A percentile compares a stretch with the other conserved stretches of the same genome.
These are phyloP conservation scores for Acromyrmex heyeri DNA, from an alignment of 1,140 invertebrate species.

Conservation along the genomic window DNA sequence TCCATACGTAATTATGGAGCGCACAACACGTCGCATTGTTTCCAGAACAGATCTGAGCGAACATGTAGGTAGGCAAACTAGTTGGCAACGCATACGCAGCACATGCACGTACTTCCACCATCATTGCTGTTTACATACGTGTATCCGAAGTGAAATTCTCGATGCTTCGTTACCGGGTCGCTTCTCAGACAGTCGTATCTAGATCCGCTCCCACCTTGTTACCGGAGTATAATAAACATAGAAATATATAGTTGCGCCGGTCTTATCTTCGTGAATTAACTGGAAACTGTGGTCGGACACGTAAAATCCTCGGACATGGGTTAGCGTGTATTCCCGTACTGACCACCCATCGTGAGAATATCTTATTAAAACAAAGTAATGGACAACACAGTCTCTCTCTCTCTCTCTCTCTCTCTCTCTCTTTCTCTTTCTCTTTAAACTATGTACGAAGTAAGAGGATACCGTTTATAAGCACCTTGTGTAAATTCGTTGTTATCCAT, in stretches of 20 bases:
- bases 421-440: not conserved
- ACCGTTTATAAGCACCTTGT: slow-evolving; percentile 16
- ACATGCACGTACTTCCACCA: not conserved
- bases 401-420: not conserved
- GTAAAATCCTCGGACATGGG: slow-evolving; percentile 52
- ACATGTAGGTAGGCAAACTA: slow-evolving; percentile 43
- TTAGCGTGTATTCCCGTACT: slow-evolving; percentile 31
- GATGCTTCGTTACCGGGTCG: slow-evolving; percentile 68
- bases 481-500: not conserved
- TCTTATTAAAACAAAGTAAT: slow-evolving; percentile 62
- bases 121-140: slow-evolving; percentile 29
- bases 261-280: slow-evolving; percentile 56
- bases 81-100: slow-evolving; percentile 27
- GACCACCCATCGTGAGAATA: slow-evolving; percentile 55
- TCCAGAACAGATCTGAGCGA: slow-evolving; percentile 26
- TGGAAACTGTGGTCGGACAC: slow-evolving; percentile 29
- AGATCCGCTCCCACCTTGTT: slow-evolving; percentile 60
- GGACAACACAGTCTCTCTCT: slow-evolving; percentile 6
- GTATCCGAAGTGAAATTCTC: slow-evolving; percentile 63
- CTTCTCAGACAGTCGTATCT: slow-evolving; percentile 53
- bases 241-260: slow-evolving; percentile 61
- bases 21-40: slow-evolving; percentile 47
- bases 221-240: slow-evolving; percentile 72
- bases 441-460: not conserved
- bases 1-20: not conserved